Conservation (phyloP, 2,113 vertebrate genomes). For the Eurypyga helias region DNA sequence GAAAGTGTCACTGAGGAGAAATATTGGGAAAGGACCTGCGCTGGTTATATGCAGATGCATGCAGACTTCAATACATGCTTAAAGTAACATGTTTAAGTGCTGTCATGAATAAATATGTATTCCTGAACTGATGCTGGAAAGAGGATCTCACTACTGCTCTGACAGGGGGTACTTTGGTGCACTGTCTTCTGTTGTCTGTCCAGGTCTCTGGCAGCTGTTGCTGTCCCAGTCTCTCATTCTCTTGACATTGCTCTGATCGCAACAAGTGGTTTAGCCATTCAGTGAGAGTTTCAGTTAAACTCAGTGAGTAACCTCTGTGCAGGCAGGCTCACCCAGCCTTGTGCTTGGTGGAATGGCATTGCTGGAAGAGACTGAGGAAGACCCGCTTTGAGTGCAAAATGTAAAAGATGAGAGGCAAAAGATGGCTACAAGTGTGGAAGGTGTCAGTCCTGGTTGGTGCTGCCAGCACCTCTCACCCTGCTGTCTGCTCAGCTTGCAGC, state of each 20-base stretch:
- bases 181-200: background rate
- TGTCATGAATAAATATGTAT: background rate
- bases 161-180: background rate
- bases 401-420: background rate
- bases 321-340: background rate
- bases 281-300: background rate
- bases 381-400: background rate
- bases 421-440: accelerated
- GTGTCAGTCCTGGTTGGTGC: background rate
- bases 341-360: background rate
- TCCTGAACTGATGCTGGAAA: background rate
- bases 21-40: background rate
- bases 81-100: background rate
- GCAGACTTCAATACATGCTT: background rate
- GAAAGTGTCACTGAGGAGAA: background rate
- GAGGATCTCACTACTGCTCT: background rate
- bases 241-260: background rate
- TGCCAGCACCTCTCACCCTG: background rate
- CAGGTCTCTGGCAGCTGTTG: background rate
- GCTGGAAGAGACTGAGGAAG: background rate
- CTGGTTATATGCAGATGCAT: background rate
- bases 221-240: background rate
- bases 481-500: background rate
- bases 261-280: background rate
- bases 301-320: background rate